Base-by-base conservation (phyloP, 1,140 invertebrate species). In the Drosophila subobscura region DNA sequence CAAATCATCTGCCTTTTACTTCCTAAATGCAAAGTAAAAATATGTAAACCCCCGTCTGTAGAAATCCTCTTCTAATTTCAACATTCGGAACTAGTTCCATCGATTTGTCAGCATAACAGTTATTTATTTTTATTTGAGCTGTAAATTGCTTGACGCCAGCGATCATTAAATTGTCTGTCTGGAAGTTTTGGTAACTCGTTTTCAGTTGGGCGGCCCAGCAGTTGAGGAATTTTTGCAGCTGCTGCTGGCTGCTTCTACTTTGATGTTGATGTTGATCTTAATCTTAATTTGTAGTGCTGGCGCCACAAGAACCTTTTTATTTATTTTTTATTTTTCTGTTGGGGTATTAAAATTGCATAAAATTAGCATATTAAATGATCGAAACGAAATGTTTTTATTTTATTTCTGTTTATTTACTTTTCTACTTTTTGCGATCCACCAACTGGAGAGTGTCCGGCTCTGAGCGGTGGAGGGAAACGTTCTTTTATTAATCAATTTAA, bases 231-330 rank as follows among this genome's bases (percentile, higher is more conserved):
- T 77, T 58, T 70, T 55, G 65, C 16, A 20, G 42, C 42, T 68
- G 61, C 65, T 67, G 46, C 61, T 68, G 63, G 33, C 33, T 46
- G 71, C 58, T 65, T 65, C 58, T 49, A 77, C 55, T 72, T 88
- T 71, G 78, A 78, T 81, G 77, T 86, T 67, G 77, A 78, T 81
- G 77, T 77, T 86, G 83, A 86, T 88, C 81, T 75, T 85, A 80
- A 86, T 85, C 77, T 86, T 81, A 88, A 88, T 86, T 86, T 77
- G 77, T 88, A 46, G 65, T 74, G 81, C 83, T 86, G 81, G 81
- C 81, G 81, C 83, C 81, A 86, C 51, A 64, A 67, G 44, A 65
- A 73, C 50, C 58, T 79, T 71, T 52, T 74, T 65, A 50, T 56
- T 20, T 49, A 27, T 57, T 56, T 47, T 52, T 56, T 64, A 37